phyloP scores from a whole-genome alignment of 2,888 invertebrate species.

The Netelia virgata region DNA sequence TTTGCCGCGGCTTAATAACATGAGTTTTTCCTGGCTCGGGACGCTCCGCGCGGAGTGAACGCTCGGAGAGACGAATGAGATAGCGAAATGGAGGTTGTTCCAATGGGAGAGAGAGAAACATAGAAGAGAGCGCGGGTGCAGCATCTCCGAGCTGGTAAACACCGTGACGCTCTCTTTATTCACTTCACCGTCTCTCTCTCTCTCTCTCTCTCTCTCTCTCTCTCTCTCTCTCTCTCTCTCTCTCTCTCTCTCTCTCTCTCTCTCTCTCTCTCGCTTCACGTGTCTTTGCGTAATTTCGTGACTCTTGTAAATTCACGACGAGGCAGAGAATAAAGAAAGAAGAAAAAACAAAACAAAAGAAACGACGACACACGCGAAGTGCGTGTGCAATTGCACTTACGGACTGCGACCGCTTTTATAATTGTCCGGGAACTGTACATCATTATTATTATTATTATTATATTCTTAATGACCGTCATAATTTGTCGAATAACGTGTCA shows the following conservation, averaged over 20 bases:
- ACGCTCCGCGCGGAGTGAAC: constrained; percentile 72
- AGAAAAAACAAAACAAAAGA: constrained; percentile 13
- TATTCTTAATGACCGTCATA: background rate
- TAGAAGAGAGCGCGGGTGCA: constrained; percentile 32
- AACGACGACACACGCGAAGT: background rate
- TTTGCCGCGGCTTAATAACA: constrained; percentile 82
- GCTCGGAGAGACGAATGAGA: constrained; percentile 57
- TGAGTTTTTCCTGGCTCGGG: constrained; percentile 78
- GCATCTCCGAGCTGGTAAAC: constrained; percentile 41
- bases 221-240: constrained; percentile 26
- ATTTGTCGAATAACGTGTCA: background rate
- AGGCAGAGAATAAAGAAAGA: background rate
- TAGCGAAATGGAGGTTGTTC: constrained; percentile 36
- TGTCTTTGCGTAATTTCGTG: constrained; percentile 61
- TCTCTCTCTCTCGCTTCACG: constrained; percentile 31
- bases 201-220: constrained; percentile 7
- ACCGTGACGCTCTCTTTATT: constrained; percentile 58
- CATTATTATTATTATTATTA: no score
- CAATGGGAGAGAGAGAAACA: constrained; percentile 37
- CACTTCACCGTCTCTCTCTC: constrained; percentile 9
- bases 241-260: background rate
- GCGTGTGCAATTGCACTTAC: constrained; percentile 39
- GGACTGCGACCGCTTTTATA: background rate
- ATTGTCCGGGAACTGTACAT: no score
- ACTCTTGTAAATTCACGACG: constrained; percentile 37